These are phyloP conservation scores for Hyperoplus immaculatus DNA, from an alignment of 2,797 vertebrate species.

Conservation along the genomic window DNA sequence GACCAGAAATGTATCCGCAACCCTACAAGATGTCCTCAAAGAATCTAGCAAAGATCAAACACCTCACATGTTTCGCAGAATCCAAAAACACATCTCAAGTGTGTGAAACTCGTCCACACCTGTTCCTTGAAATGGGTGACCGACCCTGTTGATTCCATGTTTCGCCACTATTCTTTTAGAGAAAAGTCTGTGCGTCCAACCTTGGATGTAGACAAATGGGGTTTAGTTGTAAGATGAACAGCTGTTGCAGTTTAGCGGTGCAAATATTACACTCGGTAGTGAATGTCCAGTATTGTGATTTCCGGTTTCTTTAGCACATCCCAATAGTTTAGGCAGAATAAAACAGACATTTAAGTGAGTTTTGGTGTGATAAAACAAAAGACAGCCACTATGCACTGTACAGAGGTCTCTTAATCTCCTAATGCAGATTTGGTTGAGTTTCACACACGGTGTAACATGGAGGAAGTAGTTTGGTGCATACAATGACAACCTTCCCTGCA, in stretches of 20 bases:
- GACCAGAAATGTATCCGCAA: neutral
- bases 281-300: neutral
- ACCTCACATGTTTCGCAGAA: too few relatives aligned
- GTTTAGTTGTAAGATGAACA: neutral
- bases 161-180: neutral
- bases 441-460: neutral
- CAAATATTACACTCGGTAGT: neutral
- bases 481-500: neutral
- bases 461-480: neutral
- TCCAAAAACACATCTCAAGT: neutral
- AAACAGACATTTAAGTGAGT: too few relatives aligned
- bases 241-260: neutral
- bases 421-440: neutral
- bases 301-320: too few relatives aligned
- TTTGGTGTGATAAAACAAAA: too few relatives aligned
- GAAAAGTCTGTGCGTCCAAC: neutral
- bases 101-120: neutral
- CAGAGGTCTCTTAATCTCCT: neutral
- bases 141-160: neutral
- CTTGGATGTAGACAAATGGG: constrained; percentile 1
- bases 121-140: neutral
- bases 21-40: neutral
- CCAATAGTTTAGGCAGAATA: too few relatives aligned
- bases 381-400: too few relatives aligned
- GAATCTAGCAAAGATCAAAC: neutral